Evolutionary conservation across 1,140 invertebrate genomes (phyloP), one percentile per base, ranked within the genome.

Genomic region (Ditylenchus dipsaci): DNA sequence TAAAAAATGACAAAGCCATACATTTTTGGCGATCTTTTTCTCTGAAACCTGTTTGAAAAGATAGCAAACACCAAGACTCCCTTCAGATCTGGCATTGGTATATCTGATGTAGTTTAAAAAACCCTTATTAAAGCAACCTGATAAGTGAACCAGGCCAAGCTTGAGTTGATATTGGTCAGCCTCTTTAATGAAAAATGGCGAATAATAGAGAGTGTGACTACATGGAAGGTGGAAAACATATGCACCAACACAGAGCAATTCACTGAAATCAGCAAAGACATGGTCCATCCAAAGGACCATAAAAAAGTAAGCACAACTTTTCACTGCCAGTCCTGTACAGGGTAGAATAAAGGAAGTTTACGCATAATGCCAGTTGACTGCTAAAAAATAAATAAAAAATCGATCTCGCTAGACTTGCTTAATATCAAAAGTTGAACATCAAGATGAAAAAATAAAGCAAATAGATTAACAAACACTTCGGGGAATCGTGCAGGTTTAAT

Each of bases 121-220:
- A n/a, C n/a, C n/a, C n/a, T n/a, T n/a, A n/a, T n/a, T n/a, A n/a
- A n/a, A n/a, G n/a, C n/a, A n/a, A 80, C 74, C 63, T 73, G 58
- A 65, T 80, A 73, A 8, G 73, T 78, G 61, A 78, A 80, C 76
- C 76, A 80, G 0, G 67, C 73, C 11, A 65, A 49, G 29, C 59
- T 67, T 19, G 71, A 78, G 21, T 65, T 77, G 13, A 64, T 61
- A 19, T 71, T 29, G 11, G 65, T 59, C 11, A 78, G 60, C 38
- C 69, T 60, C 17, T 59, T 47, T 30, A 78, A 62, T 21, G 77
- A 77, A 13, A 77, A 68, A 65, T 78, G 79, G 23, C 77, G 57
- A n/a, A 78, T 70, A 11, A 78, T 67, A 3, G 78, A 78, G 33
- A 80, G 68, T 27, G 74, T 78, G 38, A 78, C 77, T 1, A 78